Base-by-base conservation (phyloP, 2,888 invertebrate species). In the Dugesia japonica region DNA sequence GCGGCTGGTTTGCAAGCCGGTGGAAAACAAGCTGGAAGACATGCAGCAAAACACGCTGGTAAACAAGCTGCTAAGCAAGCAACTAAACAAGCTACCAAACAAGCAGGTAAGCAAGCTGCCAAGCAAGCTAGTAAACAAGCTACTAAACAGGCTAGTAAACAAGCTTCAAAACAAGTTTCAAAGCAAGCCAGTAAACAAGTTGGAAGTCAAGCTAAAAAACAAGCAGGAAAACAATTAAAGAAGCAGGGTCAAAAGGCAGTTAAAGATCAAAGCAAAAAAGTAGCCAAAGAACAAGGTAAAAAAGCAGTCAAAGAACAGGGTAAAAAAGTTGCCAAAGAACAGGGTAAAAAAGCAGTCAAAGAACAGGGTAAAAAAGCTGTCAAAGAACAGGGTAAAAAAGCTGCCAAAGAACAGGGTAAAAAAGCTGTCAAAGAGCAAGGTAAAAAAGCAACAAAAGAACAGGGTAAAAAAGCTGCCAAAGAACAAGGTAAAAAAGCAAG, bases 111-210 rank as follows among this genome's bases (percentile, higher is more conserved):
- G 17, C 56, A 56, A n/a, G 56, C 56, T 17, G 17, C 9, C 23
- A 56, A 56, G 17, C 56, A 56, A 56, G 56, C 56, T 56, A 56
- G 56, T 23, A 56, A 56, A 23, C 56, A 56, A n/a, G 56, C 56
- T 17, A 56, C 56, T 4, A 56, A 56, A 56, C 56, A 56, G 17
- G n/a, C 56, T 13, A 31, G 7, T 13, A 56, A 56, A 56, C 23
- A 56, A 56, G 56, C 56, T 56, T 7, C 7, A 9, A 56, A 56
- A 56, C 56, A 56, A 17, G 56, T n/a, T n/a, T 9, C 9, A 4
- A 56, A 56, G 17, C 56, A 56, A 56, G 56, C 56, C 7, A 23
- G 56, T 56, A 56, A 56, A 56, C 56, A 56, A n/a, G 56, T 13
- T 56, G n/a, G 56, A 1, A 56, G 17, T 9, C 56, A 56, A 56